Percentiles rank a stretch among this genome's conserved stretches.
Conservation (phyloP, 1,140 invertebrate genomes). For the Halyomorpha halys region DNA sequence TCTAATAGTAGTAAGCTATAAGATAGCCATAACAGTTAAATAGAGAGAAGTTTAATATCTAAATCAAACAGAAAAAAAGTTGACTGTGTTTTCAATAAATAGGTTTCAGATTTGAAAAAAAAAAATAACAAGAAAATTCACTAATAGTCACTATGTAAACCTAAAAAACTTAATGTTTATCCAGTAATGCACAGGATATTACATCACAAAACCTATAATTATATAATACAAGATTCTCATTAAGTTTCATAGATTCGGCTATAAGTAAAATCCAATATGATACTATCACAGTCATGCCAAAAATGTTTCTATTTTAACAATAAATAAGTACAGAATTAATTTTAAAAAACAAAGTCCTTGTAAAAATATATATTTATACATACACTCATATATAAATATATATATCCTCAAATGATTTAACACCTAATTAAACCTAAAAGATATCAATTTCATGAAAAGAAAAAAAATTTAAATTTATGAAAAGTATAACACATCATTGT, state of each 20-base stretch:
- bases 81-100: not conserved
- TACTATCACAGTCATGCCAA: conserved; percentile 27
- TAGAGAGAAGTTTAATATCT: conserved; percentile 2
- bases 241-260: not conserved
- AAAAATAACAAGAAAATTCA: not conserved
- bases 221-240: conserved; percentile 8
- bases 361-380: conserved; percentile 17
- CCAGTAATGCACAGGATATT: not conserved
- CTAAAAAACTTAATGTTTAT: not conserved
- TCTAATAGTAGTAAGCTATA: conserved; percentile 22
- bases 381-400: conserved; percentile 4
- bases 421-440: not conserved
- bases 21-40: not conserved
- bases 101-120: not conserved
- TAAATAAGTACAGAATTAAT: conserved; percentile 8
- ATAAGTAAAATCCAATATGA: conserved; percentile 1
- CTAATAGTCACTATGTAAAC: not conserved
- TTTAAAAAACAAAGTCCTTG: conserved; percentile 9
- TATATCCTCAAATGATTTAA: conserved; percentile 7
- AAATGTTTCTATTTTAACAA: conserved; percentile 17
- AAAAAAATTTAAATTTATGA: not conserved
- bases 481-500: not conserved
- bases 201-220: conserved; percentile 4
- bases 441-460: not conserved
- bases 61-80: not conserved